Base-by-base conservation (phyloP, 2,797 vertebrate genomes). In the Neosalanx taihuensis region DNA sequence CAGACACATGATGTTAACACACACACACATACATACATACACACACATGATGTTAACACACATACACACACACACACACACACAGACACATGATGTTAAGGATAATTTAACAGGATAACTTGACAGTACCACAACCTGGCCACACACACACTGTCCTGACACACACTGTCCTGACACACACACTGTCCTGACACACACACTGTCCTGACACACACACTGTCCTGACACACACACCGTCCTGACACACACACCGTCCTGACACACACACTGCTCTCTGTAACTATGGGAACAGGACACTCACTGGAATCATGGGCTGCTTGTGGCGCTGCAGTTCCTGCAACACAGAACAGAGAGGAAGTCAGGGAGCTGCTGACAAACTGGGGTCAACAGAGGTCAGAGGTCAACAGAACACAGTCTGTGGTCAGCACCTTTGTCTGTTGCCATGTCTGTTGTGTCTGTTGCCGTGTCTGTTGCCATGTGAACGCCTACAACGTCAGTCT, bases 261-360 rank as follows among this genome's bases (percentile, higher is more conserved):
- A 56, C 51, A 56, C 51, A 56, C 17, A 5, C 51, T 56, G 15
- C 51, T 18, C 51, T 53, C 17, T 53, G 51, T n/a, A 53, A 53
- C 51, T 4, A 5, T 53, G 15, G 18, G 51, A 15, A 6, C 1
- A 17, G 33, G 15, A 35, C 6, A 61, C 90, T 90, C 88, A 93
- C 91, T 89, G 72, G 81, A 84, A 73, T 87, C 80, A 0, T 83
- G 64, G 53, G 74, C 81, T 79, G 85, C 86, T 78, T 88, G 86
- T 74, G 87, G 83, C 78, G 85, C 78, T 65, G 82, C 83, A 86
- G 89, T 77, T 80, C 83, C 85, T 90, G 72, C 10, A 58, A 73
- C 72, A 84, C 33, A 80, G 56, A 10, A 62, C 6, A 56, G 51
- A 56, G 51, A 56, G 18, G 51, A 3, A 49, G 6, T 17, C 31